Percentiles rank a stretch among this genome's conserved stretches.
Conservation (phyloP, 2,888 invertebrate genomes). For the Drosophila mayaguana region DNA sequence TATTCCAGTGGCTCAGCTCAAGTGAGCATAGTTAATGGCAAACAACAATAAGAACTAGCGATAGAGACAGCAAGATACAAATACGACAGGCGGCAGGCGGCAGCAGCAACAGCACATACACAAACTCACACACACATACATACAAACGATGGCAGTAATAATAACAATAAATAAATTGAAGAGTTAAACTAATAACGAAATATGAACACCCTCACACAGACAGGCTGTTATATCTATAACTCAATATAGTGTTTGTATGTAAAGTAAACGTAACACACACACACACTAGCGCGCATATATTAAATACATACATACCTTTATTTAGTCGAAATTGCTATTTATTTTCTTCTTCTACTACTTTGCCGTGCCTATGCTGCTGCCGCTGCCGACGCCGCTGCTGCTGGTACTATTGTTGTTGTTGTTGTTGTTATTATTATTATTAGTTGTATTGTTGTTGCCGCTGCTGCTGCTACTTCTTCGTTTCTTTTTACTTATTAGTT, state of each 20-base stretch:
- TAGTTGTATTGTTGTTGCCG: background rate
- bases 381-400: slow-evolving; percentile 31
- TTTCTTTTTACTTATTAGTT: slow-evolving; percentile 59
- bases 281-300: slow-evolving; percentile 23
- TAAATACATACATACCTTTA: slow-evolving; percentile 63
- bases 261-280: slow-evolving; percentile 42
- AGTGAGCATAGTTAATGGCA: slow-evolving; percentile 73
- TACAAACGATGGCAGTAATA: slow-evolving; percentile 48
- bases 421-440: slow-evolving; percentile 36
- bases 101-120: slow-evolving; percentile 31
- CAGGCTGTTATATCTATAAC: slow-evolving; percentile 47
- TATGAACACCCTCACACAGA: slow-evolving; percentile 34
- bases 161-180: slow-evolving; percentile 80
- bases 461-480: slow-evolving; percentile 47
- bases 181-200: slow-evolving; percentile 78
- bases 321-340: slow-evolving; percentile 77
- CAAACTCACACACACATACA: slow-evolving; percentile 19
- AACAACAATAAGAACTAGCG: slow-evolving; percentile 62
- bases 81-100: slow-evolving; percentile 11
- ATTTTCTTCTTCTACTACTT: slow-evolving; percentile 62
- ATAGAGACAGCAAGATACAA: slow-evolving; percentile 43
- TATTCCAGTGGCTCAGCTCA: slow-evolving; percentile 64
- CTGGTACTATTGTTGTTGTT: slow-evolving; percentile 14
- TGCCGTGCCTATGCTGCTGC: slow-evolving; percentile 50
- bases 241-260: slow-evolving; percentile 50